Evolutionary conservation across 92 coral and sea anemone species (phyloP).

Genomic region (Nematostella vectensis): DNA sequence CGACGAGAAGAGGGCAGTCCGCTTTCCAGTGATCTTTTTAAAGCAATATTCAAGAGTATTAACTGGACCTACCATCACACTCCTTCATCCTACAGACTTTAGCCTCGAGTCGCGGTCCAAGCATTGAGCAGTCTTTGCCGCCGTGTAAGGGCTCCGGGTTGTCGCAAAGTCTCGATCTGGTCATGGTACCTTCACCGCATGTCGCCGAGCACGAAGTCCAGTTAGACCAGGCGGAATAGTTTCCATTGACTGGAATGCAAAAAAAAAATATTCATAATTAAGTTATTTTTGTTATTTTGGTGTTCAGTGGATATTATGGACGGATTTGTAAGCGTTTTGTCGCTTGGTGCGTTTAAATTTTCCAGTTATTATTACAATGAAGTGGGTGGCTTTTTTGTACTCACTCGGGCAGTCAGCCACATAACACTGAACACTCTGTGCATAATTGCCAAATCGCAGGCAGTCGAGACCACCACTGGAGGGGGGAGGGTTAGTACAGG

Average conservation of each 20-base stretch:
- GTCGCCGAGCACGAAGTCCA: conserved; percentile 87
- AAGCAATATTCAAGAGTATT: too few relatives aligned
- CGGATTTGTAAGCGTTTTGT: too few relatives aligned
- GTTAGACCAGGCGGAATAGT: conserved; percentile 81
- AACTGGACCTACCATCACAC: conserved; percentile 59
- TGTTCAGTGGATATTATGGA: background rate
- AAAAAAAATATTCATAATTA: background rate
- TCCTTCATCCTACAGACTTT: conserved; percentile 61
- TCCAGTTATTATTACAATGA: too few relatives aligned
- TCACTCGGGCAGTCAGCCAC: conserved; percentile 89
- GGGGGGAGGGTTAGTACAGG: conserved; percentile 90
- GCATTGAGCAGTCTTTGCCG: conserved; percentile 66
- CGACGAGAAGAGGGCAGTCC: too few relatives aligned
- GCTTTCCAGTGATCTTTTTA: background rate
- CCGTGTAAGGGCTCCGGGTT: conserved; percentile 85
- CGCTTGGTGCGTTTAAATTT: too few relatives aligned
- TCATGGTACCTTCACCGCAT: conserved; percentile 92
- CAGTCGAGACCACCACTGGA: conserved; percentile 81
- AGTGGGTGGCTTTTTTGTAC: too few relatives aligned
- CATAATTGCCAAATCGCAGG: conserved; percentile 59
- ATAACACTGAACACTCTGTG: conserved; percentile 68
- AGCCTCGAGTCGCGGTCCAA: conserved; percentile 66
- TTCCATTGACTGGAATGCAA: conserved; percentile 58
- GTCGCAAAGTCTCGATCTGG: conserved; percentile 69
- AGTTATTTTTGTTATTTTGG: background rate